Percentiles rank a stretch among this genome's conserved stretches.
These are phyloP conservation scores for Corythornis vintsioides DNA, from an alignment of 2,113 vertebrate species.

Conservation along the genomic window DNA sequence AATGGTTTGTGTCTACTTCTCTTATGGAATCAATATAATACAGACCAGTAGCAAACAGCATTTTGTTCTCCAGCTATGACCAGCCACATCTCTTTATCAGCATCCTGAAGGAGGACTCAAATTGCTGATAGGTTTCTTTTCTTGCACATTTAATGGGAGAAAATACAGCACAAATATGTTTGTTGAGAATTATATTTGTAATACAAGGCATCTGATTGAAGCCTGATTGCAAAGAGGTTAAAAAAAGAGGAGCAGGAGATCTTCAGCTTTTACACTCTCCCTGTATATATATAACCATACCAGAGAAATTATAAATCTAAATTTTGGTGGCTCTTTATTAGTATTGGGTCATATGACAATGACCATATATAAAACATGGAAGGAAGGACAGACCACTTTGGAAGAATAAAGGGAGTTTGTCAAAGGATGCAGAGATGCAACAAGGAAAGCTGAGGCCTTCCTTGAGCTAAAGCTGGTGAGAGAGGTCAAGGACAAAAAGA, in stretches of 20 bases:
- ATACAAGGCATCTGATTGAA: neutral
- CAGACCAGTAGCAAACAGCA: neutral
- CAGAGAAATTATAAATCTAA: neutral
- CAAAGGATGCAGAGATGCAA: too few species aligned
- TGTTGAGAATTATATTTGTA: neutral
- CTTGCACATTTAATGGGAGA: neutral
- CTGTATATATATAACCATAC: neutral
- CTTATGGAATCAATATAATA: neutral
- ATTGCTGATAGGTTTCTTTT: neutral
- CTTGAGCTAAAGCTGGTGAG: too few species aligned
- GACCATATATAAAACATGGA: too few species aligned
- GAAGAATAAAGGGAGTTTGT: too few species aligned
- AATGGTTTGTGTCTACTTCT: neutral
- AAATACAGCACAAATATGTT: neutral
- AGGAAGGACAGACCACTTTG: too few species aligned
- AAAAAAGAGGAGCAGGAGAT: neutral
- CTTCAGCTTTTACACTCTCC: neutral
- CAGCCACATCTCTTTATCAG: neutral
- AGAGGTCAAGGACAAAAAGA: too few species aligned
- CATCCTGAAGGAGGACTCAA: neutral
- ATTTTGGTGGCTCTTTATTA: neutral
- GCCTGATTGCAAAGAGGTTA: neutral
- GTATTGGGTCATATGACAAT: neutral
- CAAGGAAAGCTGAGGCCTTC: too few species aligned
- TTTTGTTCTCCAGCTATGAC: neutral